Evolutionary conservation across 2,113 vertebrate genomes (phyloP), one percentile per base, ranked within the genome.

Genomic region (Grallaria varia): DNA sequence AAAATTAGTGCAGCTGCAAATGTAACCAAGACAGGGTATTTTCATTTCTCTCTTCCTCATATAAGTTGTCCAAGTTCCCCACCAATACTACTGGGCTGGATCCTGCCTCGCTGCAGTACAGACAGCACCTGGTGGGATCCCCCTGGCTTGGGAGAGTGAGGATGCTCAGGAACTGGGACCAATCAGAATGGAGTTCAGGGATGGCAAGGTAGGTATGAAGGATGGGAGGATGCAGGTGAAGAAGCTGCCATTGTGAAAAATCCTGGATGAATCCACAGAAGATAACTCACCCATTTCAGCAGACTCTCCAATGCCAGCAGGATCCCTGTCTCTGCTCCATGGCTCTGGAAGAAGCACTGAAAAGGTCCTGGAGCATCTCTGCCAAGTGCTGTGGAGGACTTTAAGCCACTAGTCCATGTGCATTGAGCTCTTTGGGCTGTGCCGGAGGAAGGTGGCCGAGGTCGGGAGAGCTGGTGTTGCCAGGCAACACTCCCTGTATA

Each of bases 41-140:
- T 85, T 66, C 4, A 1, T 71, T 77, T 40, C 19, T 73, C 30
- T 85, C 60, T 67, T 50, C 62, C 64, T 55, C 66, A 10, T 72
- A 52, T 56, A 35, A 69, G 25, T 56, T n/a, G 52, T 60, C 35
- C 40, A 3, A 23, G n/a, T 49, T 86, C 62, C 45, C 62, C 23
- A 5, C 53, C 0, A 1, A 1, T 11, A 35, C 4, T n/a, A 0
- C 50, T 47, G 69, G 23, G 64, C 10, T 4, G 3, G 47, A 62
- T 56, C 74, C 49, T 35, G n/a, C 27, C 42, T 82, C 4, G 0
- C 31, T 49, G 25, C 39, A 35, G 52, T 0, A 3, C 12, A 28
- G 56, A n/a, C n/a, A 0, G 0, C 20, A 18, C 20, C 6, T 0
- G 0, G 14, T 4, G 4, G 58, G 56, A 66, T 1, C 11, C 15